Conservation (phyloP, 2,113 vertebrate genomes). For the Ariopsis seemanni region DNA sequence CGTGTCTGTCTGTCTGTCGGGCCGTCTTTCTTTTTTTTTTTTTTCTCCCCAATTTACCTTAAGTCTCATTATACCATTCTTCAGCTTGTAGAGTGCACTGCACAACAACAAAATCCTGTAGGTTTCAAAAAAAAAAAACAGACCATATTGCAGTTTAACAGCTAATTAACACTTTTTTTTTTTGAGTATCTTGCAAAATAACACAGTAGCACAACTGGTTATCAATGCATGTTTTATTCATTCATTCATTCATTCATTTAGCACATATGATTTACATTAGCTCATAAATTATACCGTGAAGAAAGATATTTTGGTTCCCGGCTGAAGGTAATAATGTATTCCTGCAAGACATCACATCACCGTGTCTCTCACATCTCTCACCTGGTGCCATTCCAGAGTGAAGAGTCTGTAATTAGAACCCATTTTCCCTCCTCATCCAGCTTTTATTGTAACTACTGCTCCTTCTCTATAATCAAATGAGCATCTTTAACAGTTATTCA, state of each 20-base stretch:
- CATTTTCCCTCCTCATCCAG: conserved; percentile 8
- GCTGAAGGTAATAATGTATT: background rate
- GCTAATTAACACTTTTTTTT: background rate
- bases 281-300: background rate
- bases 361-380: conserved; percentile 6
- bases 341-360: background rate
- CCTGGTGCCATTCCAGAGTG: background rate
- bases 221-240: no score
- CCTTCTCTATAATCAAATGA: conserved; percentile 29
- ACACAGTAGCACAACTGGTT: background rate
- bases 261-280: background rate
- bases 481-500: conserved; percentile 19
- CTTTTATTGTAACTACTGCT: conserved; percentile 2
- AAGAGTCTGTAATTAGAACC: conserved; percentile 18
- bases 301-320: no score
- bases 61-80: background rate
- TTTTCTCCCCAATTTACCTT: background rate
- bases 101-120: background rate
- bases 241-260: background rate
- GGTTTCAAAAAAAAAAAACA: background rate
- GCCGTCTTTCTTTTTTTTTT: background rate
- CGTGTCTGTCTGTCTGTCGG: conserved; percentile 6
- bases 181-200: background rate
- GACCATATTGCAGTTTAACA: background rate
- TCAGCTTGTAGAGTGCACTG: background rate